Base-by-base conservation (phyloP, 2,888 invertebrate genomes). In the Hirtodrosophila duncani region DNA sequence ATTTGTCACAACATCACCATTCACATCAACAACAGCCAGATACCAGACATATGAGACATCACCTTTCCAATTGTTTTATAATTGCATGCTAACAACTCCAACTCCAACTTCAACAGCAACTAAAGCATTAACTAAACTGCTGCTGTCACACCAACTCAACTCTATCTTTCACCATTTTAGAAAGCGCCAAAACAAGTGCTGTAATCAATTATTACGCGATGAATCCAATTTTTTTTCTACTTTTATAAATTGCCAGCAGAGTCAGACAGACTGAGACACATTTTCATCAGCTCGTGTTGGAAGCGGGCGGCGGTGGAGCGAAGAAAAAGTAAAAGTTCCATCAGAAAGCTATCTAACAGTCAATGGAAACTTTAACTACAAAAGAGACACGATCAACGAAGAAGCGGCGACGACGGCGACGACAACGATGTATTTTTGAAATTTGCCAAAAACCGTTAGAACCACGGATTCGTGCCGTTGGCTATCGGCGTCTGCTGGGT, bases 131-230 rank as follows among this genome's bases (percentile, higher is more conserved):
- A 11, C 14, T 17, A 37, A 16, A 36, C 18, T 11, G 3, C n/a
- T n/a, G n/a, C n/a, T n/a, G n/a, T n/a, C n/a, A n/a, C n/a, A n/a
- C n/a, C n/a, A n/a, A n/a, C n/a, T n/a, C n/a, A n/a, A n/a, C n/a
- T n/a, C n/a, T n/a, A n/a, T n/a, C n/a, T 31, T 17, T 34, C n/a
- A n/a, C n/a, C 46, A 46, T 63, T 74, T 77, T 72, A 72, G 72
- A 72, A 72, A 72, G 72, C 72, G 63, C 66, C 61, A 60, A 71
- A 72, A 75, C 77, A 72, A 75, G 77, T 72, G 71, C 71, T 77
- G 57, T 58, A 64, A 66, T 72, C 68, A 72, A 71, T 72, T 75
- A 75, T 72, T 68, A 75, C 55, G 75, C 59, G 62, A 67, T 52
- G 51, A 56, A 64, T 26, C 24, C 18, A 30, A 23, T 21, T 14